Evolutionary conservation across 2,113 vertebrate species (phyloP).

Genomic region (Archilochus colubris): DNA sequence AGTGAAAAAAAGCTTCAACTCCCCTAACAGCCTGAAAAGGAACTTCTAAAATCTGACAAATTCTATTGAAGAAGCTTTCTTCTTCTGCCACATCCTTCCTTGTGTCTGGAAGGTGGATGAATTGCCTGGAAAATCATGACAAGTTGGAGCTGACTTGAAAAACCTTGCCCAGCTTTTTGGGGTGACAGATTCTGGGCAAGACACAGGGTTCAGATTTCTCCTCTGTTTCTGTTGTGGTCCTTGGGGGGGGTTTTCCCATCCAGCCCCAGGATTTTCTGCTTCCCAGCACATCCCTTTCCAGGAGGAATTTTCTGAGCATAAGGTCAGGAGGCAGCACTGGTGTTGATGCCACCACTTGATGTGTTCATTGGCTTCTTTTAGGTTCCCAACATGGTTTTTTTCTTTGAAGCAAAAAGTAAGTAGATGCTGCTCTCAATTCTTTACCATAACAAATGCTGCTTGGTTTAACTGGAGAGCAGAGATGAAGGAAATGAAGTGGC

Average conservation of each 20-base stretch:
- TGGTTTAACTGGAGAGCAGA: background rate
- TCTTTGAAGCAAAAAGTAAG: background rate
- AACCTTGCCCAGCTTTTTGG: rapidly evolving
- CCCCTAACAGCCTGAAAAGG: background rate
- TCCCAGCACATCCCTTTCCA: background rate
- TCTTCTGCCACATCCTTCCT: background rate
- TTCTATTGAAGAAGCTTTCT: background rate
- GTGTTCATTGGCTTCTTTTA: background rate
- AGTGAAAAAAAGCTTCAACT: conserved; percentile 44
- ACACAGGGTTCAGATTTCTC: background rate
- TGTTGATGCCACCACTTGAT: background rate
- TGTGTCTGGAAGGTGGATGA: background rate
- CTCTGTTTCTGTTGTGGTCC: too few species aligned
- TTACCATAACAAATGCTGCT: background rate
- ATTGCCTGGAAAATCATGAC: background rate
- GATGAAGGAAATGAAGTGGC: background rate
- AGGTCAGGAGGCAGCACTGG: background rate
- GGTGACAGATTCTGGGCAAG: background rate
- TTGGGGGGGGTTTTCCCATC: background rate
- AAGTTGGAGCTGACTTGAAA: rapidly evolving
- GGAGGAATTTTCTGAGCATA: background rate
- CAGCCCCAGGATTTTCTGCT: background rate
- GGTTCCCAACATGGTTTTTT: background rate
- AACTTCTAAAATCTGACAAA: background rate
- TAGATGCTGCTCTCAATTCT: background rate